A percentile compares a stretch with the other conserved stretches of the same genome.
phyloP scores from a whole-genome alignment of 1,140 invertebrate genomes.

The Caenorhabditis remanei region DNA sequence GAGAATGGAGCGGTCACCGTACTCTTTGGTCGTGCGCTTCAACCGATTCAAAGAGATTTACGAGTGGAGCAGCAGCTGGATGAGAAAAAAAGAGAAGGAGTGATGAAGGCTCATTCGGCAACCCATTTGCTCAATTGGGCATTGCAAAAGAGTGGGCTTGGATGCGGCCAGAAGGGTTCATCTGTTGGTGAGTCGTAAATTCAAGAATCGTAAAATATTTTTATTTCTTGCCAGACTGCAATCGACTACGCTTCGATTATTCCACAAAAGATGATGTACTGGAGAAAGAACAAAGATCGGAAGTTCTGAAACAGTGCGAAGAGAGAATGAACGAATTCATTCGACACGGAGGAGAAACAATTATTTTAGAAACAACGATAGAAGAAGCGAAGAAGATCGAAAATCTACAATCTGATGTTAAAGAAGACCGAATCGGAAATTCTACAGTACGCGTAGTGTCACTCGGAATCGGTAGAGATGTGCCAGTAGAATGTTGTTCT shows the following conservation, averaged over 20 bases:
- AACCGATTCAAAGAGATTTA: conserved; percentile 14
- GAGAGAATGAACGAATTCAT: conserved; percentile 1
- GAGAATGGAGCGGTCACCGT: conserved; percentile 13
- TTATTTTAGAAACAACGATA: background rate
- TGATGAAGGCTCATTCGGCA: conserved; percentile 58
- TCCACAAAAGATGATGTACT: background rate
- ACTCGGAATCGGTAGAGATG: background rate
- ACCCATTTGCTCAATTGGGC: conserved; percentile 61
- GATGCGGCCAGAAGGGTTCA: conserved; percentile 51
- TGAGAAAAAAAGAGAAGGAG: conserved; percentile 11
- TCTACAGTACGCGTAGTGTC: conserved; percentile 2
- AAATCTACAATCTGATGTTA: conserved; percentile 53
- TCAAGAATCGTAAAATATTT: background rate
- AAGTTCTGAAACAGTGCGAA: conserved; percentile 11
- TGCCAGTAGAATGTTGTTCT: conserved; percentile 45
- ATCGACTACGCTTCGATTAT: conserved; percentile 10
- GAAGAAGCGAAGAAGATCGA: conserved; percentile 27
- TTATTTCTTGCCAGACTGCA: background rate
- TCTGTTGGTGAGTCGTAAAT: background rate
- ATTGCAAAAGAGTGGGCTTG: conserved; percentile 6
- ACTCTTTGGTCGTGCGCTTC: conserved; percentile 33
- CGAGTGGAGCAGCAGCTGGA: conserved; percentile 50
- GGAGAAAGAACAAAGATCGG: background rate
- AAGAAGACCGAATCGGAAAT: conserved; percentile 25
- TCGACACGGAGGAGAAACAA: background rate